These are phyloP conservation scores for Caenorhabditis sp. DNA, from an alignment of 2,888 invertebrate species.

Conservation along the genomic window DNA sequence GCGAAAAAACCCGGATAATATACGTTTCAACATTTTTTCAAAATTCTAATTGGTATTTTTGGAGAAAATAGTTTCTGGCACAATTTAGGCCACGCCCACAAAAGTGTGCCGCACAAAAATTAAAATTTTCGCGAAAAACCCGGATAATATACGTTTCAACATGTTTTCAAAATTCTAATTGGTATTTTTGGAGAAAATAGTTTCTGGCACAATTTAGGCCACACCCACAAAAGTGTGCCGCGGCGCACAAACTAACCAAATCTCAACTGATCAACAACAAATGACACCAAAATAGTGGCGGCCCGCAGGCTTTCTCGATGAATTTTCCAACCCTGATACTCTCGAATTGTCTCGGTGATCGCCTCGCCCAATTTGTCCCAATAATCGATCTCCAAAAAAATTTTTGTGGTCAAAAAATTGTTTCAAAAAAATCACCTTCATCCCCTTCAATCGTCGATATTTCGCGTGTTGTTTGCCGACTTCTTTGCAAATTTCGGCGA, in stretches of 20 bases:
- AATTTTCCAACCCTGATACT: conserved; percentile 56
- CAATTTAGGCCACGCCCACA: no score
- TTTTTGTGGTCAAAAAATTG: not conserved
- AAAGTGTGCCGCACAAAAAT: no score
- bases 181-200: no score
- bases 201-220: no score
- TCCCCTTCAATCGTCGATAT: conserved; percentile 31
- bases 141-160: no score
- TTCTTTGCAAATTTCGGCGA: conserved; percentile 37
- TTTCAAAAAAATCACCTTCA: conserved; percentile 16
- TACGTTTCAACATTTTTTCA: no score
- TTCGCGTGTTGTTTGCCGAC: conserved; percentile 36
- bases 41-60: no score
- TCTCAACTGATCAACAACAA: conserved; percentile 55
- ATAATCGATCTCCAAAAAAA: conserved; percentile 40
- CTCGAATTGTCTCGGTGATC: conserved; percentile 53
- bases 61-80: no score
- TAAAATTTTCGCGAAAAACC: no score
- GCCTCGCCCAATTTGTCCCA: conserved; percentile 60
- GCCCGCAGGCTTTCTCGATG: conserved; percentile 53
- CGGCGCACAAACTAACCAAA: conserved; percentile 25
- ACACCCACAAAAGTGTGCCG: no score
- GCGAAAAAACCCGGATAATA: no score
- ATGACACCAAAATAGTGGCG: conserved; percentile 55
- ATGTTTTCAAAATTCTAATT: no score